Evolutionary conservation across 2,888 invertebrate species (phyloP), one percentile per base, ranked within the genome.

Genomic region (Eustalomyia histrio): DNA sequence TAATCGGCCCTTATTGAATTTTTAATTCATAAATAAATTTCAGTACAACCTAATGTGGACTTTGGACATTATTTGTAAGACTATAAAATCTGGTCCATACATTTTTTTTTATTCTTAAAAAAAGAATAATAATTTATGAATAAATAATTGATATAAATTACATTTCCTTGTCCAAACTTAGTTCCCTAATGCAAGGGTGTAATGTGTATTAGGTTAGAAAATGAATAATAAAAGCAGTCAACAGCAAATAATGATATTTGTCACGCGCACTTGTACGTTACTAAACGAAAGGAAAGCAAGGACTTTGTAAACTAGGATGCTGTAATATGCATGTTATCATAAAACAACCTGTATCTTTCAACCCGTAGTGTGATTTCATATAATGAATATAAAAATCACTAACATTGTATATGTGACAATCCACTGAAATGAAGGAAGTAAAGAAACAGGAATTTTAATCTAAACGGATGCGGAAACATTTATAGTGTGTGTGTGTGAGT

Each of bases 221-320:
- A 53, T 63, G 47, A 39, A 39, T 71, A 87, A 87, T 87, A 86
- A 88, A 89, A 84, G 84, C 87, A 88, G 86, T 86, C 81, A 85
- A 85, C 84, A 88, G 87, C 85, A 85, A 86, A 83, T 86, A 89
- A 89, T 89, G 85, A 80, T 78, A 88, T 89, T 88, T 85, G 87
- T 82, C 76, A 88, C 87, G 89, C 87, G 85, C 89, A 89, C 90
- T 89, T 89, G 89, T 88, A 83, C 80, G 67, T 52, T 47, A 52
- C 24, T 24, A 57, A 52, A 50, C 29, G 53, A 61, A 60, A 52
- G 43, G 39, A 53, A 47, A 71, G 52, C 69, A 71, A 71, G 74
- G 78, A 71, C 50, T 39, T 61, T 61, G 43, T 58, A 69, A 7
- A 43, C 12, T 50, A 16, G 21, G 39, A 76, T 75, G 55, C 24